Evolutionary conservation across 2,113 vertebrate genomes (phyloP), one percentile per base, ranked within the genome.

Genomic region (Sitta europaea): DNA sequence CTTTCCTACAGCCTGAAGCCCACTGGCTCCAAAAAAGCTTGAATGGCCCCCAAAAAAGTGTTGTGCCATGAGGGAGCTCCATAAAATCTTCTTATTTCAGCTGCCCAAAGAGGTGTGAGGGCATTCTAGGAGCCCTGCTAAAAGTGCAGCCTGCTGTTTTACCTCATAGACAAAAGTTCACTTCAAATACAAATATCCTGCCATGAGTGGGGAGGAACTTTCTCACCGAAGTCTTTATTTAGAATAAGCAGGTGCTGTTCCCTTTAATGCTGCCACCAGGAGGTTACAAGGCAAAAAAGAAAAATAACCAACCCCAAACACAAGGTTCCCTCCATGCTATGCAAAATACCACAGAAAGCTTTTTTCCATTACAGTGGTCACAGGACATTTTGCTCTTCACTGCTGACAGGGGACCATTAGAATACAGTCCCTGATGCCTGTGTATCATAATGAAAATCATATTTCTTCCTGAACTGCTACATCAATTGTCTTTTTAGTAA

Each of bases 401-500:
- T 90, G 59, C 83, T 92, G 90, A 92, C 83, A 94, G 77, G 88
- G 73, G 88, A 85, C 83, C 59, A 81, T 96, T 97, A 94, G 91
- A 96, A 94, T 35, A 94, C 89, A 95, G 62, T 93, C 83, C 93
- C 85, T 53, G 74, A 74, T 86, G 90, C 88, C 88, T 90, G 77
- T 1, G 13, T 95, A 96, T 97, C 88, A 3, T 97, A 96, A 97
- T 95, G 91, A 95, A 96, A 97, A 97, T 97, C 91, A 79, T 97
- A 95, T 97, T 97, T 97, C 94, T 94, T 95, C 92, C 90, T 86
- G 77, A 94, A 86, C 88, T 76, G 94, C 84, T 88, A 75, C 95
- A 95, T 96, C 96, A 97, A 95, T 96, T 96, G 96, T 96, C 95
- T 96, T 97, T 96, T 97, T 94, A 97, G 91, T 95, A 97, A 97